Evolutionary conservation across 2,888 invertebrate species (phyloP), one percentile per base, ranked within the genome.

Genomic region (Eubasilissa splendida): DNA sequence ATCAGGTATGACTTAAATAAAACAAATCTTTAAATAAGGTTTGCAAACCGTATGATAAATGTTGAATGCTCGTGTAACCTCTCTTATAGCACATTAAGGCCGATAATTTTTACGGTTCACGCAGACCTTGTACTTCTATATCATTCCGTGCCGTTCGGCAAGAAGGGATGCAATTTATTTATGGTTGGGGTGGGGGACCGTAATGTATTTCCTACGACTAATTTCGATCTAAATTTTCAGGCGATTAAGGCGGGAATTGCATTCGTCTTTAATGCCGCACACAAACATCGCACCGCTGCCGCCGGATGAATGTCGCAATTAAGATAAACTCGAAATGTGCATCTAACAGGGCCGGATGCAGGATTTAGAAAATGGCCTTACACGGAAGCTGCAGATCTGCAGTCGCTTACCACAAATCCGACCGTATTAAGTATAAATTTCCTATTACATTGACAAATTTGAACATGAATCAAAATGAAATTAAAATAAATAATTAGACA

Each of bases 171-270:
- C 66, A 66, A 66, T 66, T 58, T 66, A 66, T 66, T 42, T 66
- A 66, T n/a, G 58, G 50, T 4, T 42, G 66, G 66, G 66, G 66
- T 42, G 66, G 33, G 50, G n/a, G 66, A 22, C 66, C 50, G 7
- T 65, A 76, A 66, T 76, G 76, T 54, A 31, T 54, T 76, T 76
- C 76, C 66, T 63, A 53, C n/a, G 53, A 76, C 66, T 76, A 76
- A 76, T 76, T 76, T 53, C 66, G 54, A 66, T 65, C 76, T 76
- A 54, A 76, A 76, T 76, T 76, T 76, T 65, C 76, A 76, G 66
- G 66, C 76, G 76, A 76, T 76, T 76, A 76, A 52, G 66, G 76
- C 65, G 33, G 76, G 56, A 76, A 76, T 54, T 76, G 76, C 66
- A 76, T 76, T 66, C 42, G 76, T 66, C 66, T 76, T 76, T 76